These are phyloP conservation scores for Naja naja DNA, from an alignment of 2,113 vertebrate genomes.

Conservation along the genomic window DNA sequence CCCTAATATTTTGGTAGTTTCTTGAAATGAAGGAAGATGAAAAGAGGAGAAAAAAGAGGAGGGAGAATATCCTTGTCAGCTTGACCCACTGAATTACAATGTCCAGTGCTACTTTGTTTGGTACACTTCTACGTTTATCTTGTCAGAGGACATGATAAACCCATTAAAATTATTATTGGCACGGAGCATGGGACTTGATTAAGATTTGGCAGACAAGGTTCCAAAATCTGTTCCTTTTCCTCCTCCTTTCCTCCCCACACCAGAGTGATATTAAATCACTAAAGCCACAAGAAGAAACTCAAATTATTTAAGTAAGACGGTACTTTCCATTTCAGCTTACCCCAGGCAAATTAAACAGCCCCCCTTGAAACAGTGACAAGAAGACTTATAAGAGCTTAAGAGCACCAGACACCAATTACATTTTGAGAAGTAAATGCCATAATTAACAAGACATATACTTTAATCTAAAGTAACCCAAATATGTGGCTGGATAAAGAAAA, in stretches of 20 bases:
- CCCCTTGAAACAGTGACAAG: conserved; percentile 64
- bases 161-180: conserved; percentile 73
- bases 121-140: conserved; percentile 59
- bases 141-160: conserved; percentile 62
- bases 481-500: conserved; percentile 76
- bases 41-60: background rate
- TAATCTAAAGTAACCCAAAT: conserved; percentile 74
- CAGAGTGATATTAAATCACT: conserved; percentile 61
- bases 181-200: conserved; percentile 70
- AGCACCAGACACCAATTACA: conserved; percentile 68
- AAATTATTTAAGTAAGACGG: conserved; percentile 74
- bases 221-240: background rate
- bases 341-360: conserved; percentile 66
- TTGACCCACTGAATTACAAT: conserved; percentile 42
- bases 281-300: conserved; percentile 69
- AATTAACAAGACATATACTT: conserved; percentile 72
- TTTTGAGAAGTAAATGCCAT: conserved; percentile 67
- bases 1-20: background rate
- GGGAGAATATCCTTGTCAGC: conserved; percentile 49
- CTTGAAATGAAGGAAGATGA: background rate
- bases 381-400: conserved; percentile 52
- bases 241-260: background rate
- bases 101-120: conserved; percentile 57
- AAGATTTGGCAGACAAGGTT: conserved; percentile 62
- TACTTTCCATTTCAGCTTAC: conserved; percentile 81